Conservation (phyloP, 2,113 vertebrate genomes). For the Orientallactaga bullata region DNA sequence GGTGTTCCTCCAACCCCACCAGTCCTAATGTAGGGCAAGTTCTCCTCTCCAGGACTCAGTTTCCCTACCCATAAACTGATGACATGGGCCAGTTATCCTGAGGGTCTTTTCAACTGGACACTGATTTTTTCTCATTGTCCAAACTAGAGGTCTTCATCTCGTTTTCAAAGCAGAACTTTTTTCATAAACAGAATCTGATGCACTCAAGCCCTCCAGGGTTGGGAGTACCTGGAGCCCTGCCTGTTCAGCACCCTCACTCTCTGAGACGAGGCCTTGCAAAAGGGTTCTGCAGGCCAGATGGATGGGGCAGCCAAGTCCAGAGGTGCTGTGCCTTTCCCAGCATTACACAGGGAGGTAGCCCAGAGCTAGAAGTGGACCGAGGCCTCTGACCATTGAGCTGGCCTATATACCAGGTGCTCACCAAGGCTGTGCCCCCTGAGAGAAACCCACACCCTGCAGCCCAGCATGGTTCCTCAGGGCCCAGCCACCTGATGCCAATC, state of each 20-base stretch:
- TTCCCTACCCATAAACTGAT: background rate
- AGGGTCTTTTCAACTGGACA: constrained; percentile 15
- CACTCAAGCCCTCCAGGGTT: background rate
- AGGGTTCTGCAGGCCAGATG: background rate
- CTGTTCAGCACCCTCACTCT: background rate
- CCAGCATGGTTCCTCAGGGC: constrained; percentile 18
- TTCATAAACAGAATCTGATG: background rate
- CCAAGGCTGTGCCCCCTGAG: constrained; percentile 27
- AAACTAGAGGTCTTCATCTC: constrained; percentile 13
- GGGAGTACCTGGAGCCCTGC: background rate
- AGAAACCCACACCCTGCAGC: background rate
- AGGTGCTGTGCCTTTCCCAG: background rate
- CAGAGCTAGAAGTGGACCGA: background rate
- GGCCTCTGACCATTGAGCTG: background rate
- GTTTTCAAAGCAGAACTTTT: background rate
- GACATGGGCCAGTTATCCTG: background rate
- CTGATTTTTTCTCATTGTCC: background rate
- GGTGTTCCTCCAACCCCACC: background rate
- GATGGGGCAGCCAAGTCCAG: background rate
- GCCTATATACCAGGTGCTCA: constrained; percentile 16
- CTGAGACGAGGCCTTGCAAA: background rate
- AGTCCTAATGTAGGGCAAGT: background rate
- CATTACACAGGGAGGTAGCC: background rate
- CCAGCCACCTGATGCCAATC: constrained; percentile 63
- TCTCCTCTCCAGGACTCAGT: background rate